phyloP scores from a whole-genome alignment of 1,140 invertebrate genomes.

The Tachypleus tridentatus region DNA sequence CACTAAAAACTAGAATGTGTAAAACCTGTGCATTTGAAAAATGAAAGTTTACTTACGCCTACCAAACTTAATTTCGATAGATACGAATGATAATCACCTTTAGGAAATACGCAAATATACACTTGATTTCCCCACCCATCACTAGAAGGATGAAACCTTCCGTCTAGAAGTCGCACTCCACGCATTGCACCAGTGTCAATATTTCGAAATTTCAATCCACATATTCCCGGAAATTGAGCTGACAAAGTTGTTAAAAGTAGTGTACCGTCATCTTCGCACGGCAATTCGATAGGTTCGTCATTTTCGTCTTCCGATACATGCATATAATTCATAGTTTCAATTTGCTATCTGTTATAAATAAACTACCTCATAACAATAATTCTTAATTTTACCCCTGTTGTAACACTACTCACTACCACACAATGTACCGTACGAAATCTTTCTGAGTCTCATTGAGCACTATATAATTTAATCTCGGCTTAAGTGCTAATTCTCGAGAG shows the following conservation, averaged over 20 bases:
- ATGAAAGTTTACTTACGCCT: too few species aligned
- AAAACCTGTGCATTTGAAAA: too few species aligned
- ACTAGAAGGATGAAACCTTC: slow-evolving; percentile 72
- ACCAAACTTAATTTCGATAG: too few species aligned
- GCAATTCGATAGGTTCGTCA: slow-evolving; percentile 83
- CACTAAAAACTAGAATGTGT: too few species aligned
- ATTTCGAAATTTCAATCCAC: slow-evolving; percentile 83
- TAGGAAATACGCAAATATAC: slow-evolving; percentile 93
- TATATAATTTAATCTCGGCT: too few species aligned
- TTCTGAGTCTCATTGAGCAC: too few species aligned
- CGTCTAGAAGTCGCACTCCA: slow-evolving; percentile 75
- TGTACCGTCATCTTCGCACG: slow-evolving; percentile 77
- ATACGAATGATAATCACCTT: slow-evolving; percentile 48
- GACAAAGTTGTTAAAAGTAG: slow-evolving; percentile 72
- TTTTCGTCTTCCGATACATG: slow-evolving; percentile 72
- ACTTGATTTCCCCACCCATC: slow-evolving; percentile 78
- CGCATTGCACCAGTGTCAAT: slow-evolving; percentile 70
- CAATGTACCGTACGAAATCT: too few species aligned
- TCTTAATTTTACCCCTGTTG: too few species aligned
- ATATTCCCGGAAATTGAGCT: slow-evolving; percentile 84
- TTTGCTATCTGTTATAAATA: too few species aligned
- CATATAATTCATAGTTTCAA: slow-evolving; percentile 26
- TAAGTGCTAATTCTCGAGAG: too few species aligned
- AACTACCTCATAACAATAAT: too few species aligned
- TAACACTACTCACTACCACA: too few species aligned